phyloP scores from a whole-genome alignment of 2,888 invertebrate species.

The Ochlodes sylvanus region DNA sequence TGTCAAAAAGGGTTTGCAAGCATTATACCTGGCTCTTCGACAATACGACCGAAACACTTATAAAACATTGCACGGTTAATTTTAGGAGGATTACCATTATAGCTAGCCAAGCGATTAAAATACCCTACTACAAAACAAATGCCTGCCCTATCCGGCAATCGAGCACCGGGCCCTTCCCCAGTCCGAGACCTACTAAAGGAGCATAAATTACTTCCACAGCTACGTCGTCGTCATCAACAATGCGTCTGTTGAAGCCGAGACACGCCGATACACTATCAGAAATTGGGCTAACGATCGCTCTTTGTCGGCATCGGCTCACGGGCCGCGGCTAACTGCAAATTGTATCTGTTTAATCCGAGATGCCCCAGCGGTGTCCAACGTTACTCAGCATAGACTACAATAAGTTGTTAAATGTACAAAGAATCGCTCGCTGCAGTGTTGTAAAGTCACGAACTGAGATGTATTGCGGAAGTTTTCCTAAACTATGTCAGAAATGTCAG shows the following conservation, averaged over 20 bases:
- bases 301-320: slow-evolving; percentile 23
- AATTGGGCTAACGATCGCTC: slow-evolving; percentile 30
- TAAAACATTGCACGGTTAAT: too few species aligned
- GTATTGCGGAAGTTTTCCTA: not conserved
- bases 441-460: not conserved
- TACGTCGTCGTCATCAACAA: not conserved
- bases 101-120: too few species aligned
- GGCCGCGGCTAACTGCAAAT: slow-evolving; percentile 19
- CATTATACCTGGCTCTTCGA: too few species aligned
- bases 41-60: too few species aligned
- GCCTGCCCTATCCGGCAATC: too few species aligned
- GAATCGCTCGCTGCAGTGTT: not conserved
- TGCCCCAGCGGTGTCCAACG: slow-evolving; percentile 19
- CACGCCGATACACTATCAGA: slow-evolving; percentile 4
- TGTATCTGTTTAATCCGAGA: slow-evolving; percentile 27
- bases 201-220: too few species aligned
- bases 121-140: too few species aligned
- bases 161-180: too few species aligned
- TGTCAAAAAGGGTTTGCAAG: too few species aligned
- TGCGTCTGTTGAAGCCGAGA: not conserved
- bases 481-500: not conserved
- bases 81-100: too few species aligned
- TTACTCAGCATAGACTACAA: not conserved
- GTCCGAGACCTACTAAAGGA: too few species aligned
- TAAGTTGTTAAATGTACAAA: not conserved